Conservation (phyloP, 2,797 vertebrate species). For the Leptoclinus maculatus region DNA sequence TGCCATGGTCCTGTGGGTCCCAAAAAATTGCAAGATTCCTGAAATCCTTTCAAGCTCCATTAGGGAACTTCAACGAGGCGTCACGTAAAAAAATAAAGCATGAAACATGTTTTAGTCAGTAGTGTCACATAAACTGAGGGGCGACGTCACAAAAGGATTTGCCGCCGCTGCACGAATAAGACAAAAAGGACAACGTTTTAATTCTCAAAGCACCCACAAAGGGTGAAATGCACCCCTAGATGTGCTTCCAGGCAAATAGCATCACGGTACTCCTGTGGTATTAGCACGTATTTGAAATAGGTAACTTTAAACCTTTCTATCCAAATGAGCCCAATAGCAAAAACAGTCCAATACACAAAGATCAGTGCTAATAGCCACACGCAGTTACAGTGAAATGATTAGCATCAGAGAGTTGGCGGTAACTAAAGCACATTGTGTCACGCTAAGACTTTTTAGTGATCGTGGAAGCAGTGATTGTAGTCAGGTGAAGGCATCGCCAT, state of each 20-base stretch:
- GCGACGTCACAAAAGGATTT: neutral
- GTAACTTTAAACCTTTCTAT: neutral
- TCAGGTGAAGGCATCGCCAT: neutral
- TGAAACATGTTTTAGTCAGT: neutral
- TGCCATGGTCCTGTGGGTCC: neutral
- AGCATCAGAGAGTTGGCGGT: neutral
- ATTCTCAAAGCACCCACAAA: neutral
- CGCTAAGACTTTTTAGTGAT: neutral
- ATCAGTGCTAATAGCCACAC: neutral
- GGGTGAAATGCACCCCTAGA: neutral
- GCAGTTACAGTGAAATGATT: neutral
- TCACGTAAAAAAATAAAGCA: neutral
- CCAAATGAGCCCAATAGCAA: too few relatives aligned
- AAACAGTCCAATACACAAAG: neutral
- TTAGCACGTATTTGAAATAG: accelerated
- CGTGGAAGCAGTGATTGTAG: neutral
- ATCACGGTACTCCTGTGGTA: neutral
- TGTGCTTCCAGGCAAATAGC: neutral
- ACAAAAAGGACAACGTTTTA: neutral
- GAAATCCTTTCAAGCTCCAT: neutral
- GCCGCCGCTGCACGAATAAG: neutral
- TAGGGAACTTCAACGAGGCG: neutral
- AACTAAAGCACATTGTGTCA: neutral
- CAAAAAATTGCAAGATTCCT: neutral
- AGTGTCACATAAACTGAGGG: neutral